Percentiles rank a stretch among this genome's conserved stretches.
phyloP scores from a whole-genome alignment of 2,888 invertebrate species.

The Drosophila prolongata region DNA sequence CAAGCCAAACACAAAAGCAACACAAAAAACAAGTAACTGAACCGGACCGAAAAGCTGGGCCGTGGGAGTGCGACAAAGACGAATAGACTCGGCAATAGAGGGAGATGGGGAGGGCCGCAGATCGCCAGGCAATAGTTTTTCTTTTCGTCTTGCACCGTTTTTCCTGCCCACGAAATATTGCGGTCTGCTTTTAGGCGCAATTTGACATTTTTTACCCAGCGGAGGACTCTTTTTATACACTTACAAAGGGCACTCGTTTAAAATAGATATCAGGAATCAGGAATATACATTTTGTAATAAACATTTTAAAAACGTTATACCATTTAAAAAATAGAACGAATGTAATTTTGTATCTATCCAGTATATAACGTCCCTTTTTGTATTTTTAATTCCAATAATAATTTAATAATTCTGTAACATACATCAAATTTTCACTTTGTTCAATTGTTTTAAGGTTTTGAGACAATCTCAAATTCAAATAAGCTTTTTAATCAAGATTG shows the following conservation, averaged over 20 bases:
- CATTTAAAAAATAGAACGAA: no score
- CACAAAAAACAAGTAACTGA: constrained; percentile 32
- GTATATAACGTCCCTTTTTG: no score
- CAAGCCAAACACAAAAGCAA: constrained; percentile 63
- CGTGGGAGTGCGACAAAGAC: neutral
- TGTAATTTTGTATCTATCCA: no score
- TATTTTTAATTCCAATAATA: no score
- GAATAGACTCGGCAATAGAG: neutral
- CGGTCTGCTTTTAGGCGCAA: constrained; percentile 78
- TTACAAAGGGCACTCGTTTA: neutral
- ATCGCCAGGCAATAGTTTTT: constrained; percentile 58
- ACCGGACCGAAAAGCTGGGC: constrained; percentile 4
- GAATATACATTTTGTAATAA: no score
- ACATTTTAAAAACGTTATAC: no score
- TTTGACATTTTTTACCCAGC: constrained; percentile 69
- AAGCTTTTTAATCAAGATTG: no score
- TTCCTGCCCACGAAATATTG: constrained; percentile 69
- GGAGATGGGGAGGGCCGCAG: constrained; percentile 10
- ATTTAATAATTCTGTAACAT: no score
- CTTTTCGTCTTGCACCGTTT: constrained; percentile 4
- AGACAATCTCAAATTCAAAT: no score
- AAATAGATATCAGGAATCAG: neutral
- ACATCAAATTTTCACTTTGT: no score
- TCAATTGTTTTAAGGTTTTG: no score
- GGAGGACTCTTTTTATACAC: constrained; percentile 8